phyloP scores from a whole-genome alignment of 1,140 invertebrate genomes.

The Kradibia gibbosae region DNA sequence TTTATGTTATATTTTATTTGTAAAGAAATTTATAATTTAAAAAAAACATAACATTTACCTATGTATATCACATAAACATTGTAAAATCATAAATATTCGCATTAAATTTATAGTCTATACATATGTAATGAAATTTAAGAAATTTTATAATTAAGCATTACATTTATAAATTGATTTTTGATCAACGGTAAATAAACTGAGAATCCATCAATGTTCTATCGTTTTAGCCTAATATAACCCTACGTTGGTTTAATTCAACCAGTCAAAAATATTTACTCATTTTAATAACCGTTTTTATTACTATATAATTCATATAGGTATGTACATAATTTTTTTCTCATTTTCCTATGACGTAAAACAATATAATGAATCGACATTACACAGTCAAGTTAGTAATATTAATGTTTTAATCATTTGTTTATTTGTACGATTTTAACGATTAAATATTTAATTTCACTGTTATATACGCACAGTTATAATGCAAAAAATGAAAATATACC shows the following conservation, averaged over 20 bases:
- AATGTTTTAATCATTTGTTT: background rate
- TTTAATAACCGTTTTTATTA: background rate
- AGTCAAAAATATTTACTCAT: background rate
- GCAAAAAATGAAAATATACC: background rate
- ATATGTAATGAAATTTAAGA: too few relatives aligned
- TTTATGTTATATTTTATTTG: background rate
- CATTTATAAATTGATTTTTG: too few relatives aligned
- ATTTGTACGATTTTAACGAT: background rate
- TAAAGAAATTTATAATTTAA: background rate
- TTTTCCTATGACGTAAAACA: background rate
- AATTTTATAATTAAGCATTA: too few relatives aligned
- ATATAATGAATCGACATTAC: constrained; percentile 22
- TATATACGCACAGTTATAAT: background rate
- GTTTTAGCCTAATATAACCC: too few relatives aligned
- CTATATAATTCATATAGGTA: background rate
- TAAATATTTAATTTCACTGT: constrained; percentile 11
- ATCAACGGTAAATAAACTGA: too few relatives aligned
- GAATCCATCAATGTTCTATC: too few relatives aligned
- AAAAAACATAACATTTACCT: too few relatives aligned
- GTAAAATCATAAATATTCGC: too few relatives aligned
- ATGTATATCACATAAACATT: too few relatives aligned
- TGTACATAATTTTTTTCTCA: background rate
- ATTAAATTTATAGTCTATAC: too few relatives aligned
- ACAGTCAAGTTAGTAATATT: background rate
- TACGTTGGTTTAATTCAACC: too few relatives aligned